A percentile compares a stretch with the other conserved stretches of the same genome.
These are phyloP conservation scores for Urosaurus nigricauda DNA, from an alignment of 2,797 vertebrate genomes.

Conservation along the genomic window DNA sequence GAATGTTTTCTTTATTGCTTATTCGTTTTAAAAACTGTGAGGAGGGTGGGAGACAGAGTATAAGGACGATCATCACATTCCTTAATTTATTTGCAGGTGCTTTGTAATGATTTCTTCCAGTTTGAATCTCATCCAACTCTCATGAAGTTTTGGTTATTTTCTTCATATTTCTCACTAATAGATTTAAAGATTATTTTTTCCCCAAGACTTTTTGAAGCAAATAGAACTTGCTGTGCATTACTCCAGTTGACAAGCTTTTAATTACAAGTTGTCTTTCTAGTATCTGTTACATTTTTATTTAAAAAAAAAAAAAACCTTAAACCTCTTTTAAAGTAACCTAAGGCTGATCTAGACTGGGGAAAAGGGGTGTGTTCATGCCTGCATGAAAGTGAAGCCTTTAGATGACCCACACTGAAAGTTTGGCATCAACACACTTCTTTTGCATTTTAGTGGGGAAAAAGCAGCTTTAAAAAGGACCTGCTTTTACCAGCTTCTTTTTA, in stretches of 20 bases:
- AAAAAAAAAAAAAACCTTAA: conserved; percentile 53
- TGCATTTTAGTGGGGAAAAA: too few relatives aligned
- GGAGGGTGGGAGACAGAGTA: not conserved
- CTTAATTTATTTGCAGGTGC: not conserved
- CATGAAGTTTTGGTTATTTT: conserved; percentile 32
- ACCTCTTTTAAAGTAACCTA: conserved; percentile 40
- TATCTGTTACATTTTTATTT: conserved; percentile 48
- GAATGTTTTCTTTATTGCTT: not conserved
- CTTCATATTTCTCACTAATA: fast-evolving
- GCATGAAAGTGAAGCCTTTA: too few relatives aligned
- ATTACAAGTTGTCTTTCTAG: conserved; percentile 47
- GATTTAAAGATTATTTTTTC: not conserved
- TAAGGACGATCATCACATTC: not conserved
- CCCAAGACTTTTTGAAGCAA: conserved; percentile 48
- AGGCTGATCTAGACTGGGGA: too few relatives aligned
- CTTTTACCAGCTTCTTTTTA: too few relatives aligned
- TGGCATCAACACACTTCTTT: too few relatives aligned
- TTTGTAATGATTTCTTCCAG: not conserved
- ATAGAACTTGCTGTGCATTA: conserved; percentile 47
- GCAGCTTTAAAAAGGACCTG: too few relatives aligned
- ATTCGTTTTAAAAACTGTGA: conserved; percentile 10
- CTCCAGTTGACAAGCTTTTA: conserved; percentile 39
- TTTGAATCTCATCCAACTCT: not conserved
- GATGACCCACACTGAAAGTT: too few relatives aligned
- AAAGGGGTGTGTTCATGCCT: too few relatives aligned